Evolutionary conservation across 2,888 invertebrate genomes (phyloP), one percentile per base, ranked within the genome.

Genomic region (Epiblema foenella): DNA sequence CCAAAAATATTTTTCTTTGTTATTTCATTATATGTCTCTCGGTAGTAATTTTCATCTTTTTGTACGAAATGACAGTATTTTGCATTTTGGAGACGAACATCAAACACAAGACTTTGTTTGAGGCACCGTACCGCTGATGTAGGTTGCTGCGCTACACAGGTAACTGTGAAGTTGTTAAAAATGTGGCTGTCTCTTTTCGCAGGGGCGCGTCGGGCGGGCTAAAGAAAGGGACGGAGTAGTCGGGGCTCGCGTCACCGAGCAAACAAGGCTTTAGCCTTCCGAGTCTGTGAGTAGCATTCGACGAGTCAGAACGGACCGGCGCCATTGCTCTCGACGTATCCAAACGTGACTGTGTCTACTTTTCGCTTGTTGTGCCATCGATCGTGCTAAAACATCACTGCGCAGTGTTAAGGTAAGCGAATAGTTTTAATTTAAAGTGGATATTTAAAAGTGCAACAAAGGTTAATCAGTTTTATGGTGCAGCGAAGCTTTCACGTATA

Each of bases 341-440:
- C 89, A 88, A 86, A 91, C 91, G 91, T 89, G 91, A 91, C 91
- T 88, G 91, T 91, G 89, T 84, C 88, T 86, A 83, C 85, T 86
- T 88, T 88, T 83, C 85, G 85, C 87, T 90, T 85, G 90, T 90
- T 88, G 90, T 87, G 83, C 79, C 89, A 89, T 89, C 90, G 90
- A 91, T 90, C 91, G 91, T 84, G 87, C 86, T 85, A 87, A 83
- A 84, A 89, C 89, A 91, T 91, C 93, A 89, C 93, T 91, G 89
- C 92, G 91, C 90, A 90, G 89, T 90, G 89, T 60, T 83, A 89
- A 93, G 93, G 93, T 93, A 93, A 93, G 93, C 81, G 83, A 83
- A 81, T 86, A 80, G 75, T 89, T 88, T 73, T 78, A 85, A 83
- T 82, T 86, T 80, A 85, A 89, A 89, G 92, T 91, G 90, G 79